Evolutionary conservation across 2,888 invertebrate genomes (phyloP).

Genomic region (Mesorhabditis sp.): DNA sequence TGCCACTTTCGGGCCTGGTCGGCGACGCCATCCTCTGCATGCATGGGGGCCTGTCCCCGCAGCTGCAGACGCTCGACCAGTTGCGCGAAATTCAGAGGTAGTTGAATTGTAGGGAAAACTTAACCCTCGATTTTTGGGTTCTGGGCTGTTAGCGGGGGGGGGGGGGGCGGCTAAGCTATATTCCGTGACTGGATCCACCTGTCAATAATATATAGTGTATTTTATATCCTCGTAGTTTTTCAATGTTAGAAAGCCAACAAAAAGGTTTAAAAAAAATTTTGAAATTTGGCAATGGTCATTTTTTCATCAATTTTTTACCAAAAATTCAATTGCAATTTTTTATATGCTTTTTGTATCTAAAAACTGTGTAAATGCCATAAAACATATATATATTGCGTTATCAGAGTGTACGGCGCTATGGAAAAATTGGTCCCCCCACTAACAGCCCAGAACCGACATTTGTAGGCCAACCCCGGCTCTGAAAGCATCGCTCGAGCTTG

Average conservation of each 20-base stretch:
- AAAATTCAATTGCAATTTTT: too few species aligned
- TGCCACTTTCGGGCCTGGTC: constrained; percentile 55
- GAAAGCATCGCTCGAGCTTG: constrained; percentile 35
- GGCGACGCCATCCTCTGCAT: constrained; percentile 49
- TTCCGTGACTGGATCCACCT: constrained; percentile 43
- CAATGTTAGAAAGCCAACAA: too few species aligned
- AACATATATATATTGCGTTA: too few species aligned
- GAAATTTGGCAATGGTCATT: too few species aligned
- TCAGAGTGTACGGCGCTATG: too few species aligned
- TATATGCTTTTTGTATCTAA: too few species aligned
- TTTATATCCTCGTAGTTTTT: neutral
- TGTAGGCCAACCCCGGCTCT: constrained; percentile 54
- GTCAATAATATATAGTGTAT: too few species aligned
- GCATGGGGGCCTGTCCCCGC: constrained; percentile 51
- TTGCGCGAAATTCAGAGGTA: constrained; percentile 22
- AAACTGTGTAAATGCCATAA: too few species aligned
- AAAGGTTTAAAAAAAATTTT: too few species aligned
- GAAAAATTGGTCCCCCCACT: too few species aligned
- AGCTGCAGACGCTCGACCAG: constrained; percentile 52
- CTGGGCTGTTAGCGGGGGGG: constrained; percentile 19
- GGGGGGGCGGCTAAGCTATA: constrained; percentile 46
- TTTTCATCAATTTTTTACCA: too few species aligned
- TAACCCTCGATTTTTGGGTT: too few species aligned
- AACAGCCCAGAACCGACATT: neutral
- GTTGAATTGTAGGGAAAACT: neutral